Evolutionary conservation across 2,888 invertebrate species (phyloP).

Genomic region (Blastobasis lacticolella): DNA sequence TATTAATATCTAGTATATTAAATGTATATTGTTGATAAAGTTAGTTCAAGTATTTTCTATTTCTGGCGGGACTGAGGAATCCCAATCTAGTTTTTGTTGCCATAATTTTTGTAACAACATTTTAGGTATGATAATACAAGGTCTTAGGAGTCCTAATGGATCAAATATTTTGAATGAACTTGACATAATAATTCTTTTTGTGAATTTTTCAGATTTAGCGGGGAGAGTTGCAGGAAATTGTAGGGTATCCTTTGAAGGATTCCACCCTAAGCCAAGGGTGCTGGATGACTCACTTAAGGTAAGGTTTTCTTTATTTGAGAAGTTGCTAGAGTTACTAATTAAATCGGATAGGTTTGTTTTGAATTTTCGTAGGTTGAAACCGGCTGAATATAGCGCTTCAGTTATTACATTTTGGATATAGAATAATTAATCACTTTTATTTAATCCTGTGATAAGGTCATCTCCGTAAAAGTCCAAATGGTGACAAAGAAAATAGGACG

Average conservation of each 20-base stretch:
- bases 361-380: neutral
- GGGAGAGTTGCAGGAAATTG: constrained; percentile 2
- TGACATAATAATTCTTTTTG: constrained; percentile 12
- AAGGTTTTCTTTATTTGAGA: neutral
- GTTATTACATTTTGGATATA: neutral
- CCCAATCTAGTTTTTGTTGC: constrained; percentile 7
- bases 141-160: constrained; percentile 7
- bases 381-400: neutral
- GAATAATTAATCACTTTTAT: constrained; percentile 1
- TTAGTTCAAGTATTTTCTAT: neutral
- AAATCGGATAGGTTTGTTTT: neutral
- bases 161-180: constrained; percentile 10
- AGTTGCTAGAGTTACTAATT: neutral
- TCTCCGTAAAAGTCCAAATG: too few relatives aligned
- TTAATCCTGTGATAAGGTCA: constrained; percentile 4
- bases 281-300: constrained; percentile 5
- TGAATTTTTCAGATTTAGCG: neutral
- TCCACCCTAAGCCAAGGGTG: constrained; percentile 12
- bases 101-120: constrained; percentile 10
- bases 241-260: constrained; percentile 5
- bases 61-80: constrained; percentile 6
- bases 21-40: too few relatives aligned
- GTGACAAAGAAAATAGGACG: too few relatives aligned
- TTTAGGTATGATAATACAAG: constrained; percentile 12
- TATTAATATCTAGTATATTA: too few relatives aligned